Percentiles rank a stretch among this genome's conserved stretches.
phyloP scores from a whole-genome alignment of 2,113 vertebrate species.

The Solea solea region DNA sequence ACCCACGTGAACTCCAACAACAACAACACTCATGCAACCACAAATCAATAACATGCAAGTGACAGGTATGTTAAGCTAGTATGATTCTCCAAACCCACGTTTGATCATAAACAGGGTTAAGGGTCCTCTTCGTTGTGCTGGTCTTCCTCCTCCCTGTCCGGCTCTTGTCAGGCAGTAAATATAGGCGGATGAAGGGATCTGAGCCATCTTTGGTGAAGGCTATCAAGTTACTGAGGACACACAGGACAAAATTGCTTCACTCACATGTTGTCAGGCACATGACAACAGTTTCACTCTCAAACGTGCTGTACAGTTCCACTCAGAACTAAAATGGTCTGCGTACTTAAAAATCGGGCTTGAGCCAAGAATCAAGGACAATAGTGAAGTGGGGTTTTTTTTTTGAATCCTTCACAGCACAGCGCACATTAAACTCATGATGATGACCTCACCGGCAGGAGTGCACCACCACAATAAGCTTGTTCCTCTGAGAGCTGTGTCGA shows the following conservation, averaged over 20 bases:
- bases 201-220: slow-evolving; percentile 94
- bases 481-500: slow-evolving; percentile 94
- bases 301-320: no score
- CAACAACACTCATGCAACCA: neutral
- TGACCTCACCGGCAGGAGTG: slow-evolving; percentile 91
- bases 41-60: slow-evolving; percentile 1
- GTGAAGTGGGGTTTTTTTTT: neutral
- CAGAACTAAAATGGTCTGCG: neutral
- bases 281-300: neutral
- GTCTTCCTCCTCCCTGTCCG: slow-evolving; percentile 95
- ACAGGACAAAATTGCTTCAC: slow-evolving; percentile 42
- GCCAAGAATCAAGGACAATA: slow-evolving; percentile 8
- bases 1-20: no score
- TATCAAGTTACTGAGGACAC: slow-evolving; percentile 88
- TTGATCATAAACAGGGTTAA: slow-evolving; percentile 95
- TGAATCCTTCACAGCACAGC: neutral
- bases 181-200: slow-evolving; percentile 93
- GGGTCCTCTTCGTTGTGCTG: slow-evolving; percentile 88
- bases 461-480: slow-evolving; percentile 95
- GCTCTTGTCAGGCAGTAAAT: slow-evolving; percentile 95
- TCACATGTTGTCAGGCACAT: slow-evolving; percentile 34
- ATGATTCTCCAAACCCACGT: slow-evolving; percentile 80
- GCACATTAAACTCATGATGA: neutral
- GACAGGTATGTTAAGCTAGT: neutral
- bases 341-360: neutral